These are phyloP conservation scores for Phataginus tricuspis DNA, from an alignment of 2,797 vertebrate species.

Conservation along the genomic window DNA sequence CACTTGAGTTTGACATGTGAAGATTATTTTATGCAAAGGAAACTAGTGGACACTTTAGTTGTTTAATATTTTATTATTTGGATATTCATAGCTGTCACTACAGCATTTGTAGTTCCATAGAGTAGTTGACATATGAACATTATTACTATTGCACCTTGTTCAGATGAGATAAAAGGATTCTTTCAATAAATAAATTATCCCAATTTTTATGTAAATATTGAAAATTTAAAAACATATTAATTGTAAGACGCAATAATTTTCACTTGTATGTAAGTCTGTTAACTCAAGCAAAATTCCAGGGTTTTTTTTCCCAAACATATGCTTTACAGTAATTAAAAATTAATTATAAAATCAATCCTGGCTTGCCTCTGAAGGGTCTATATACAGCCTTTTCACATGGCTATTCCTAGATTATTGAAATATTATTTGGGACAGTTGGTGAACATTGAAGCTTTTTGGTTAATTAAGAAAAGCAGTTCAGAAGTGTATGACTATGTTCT, in stretches of 20 bases:
- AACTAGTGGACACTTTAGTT: neutral
- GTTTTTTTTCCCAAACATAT: neutral
- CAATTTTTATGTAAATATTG: neutral
- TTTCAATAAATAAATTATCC: neutral
- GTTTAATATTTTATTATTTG: slow-evolving; percentile 2
- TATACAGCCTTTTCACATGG: neutral
- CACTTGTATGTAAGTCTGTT: neutral
- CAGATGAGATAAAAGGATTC: neutral
- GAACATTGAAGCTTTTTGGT: neutral
- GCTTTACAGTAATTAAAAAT: neutral
- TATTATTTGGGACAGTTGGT: neutral
- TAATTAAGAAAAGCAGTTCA: neutral
- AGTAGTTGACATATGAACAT: neutral
- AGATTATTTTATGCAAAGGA: neutral
- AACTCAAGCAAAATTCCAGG: neutral
- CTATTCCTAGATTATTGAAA: neutral
- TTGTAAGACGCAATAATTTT: neutral
- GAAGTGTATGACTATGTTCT: neutral
- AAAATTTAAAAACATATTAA: neutral
- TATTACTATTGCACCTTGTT: neutral
- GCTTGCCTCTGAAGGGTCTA: neutral
- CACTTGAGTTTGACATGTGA: neutral
- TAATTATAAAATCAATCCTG: neutral
- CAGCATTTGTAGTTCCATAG: neutral
- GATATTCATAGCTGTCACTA: neutral